Conservation (phyloP, 2,113 vertebrate species). For the Ochotona princeps region DNA sequence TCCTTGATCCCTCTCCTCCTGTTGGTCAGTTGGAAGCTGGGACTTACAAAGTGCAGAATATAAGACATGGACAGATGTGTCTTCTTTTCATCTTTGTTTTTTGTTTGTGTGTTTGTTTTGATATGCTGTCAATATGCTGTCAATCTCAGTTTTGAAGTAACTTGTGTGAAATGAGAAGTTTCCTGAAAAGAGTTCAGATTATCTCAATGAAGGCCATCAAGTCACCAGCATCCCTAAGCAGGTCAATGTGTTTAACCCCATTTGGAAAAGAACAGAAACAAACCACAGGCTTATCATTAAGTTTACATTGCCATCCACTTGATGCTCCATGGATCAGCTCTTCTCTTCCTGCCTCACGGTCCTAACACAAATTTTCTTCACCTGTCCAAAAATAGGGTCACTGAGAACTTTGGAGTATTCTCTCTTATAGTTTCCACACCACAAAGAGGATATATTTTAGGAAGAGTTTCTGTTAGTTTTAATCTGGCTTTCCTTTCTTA, state of each 20-base stretch:
- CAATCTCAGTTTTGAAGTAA: neutral
- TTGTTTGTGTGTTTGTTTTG: too few species aligned
- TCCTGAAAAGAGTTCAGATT: neutral
- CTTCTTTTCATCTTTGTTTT: neutral
- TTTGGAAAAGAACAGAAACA: neutral
- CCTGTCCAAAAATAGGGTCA: neutral
- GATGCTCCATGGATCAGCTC: neutral
- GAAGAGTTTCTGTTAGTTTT: too few species aligned
- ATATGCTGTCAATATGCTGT: too few species aligned
- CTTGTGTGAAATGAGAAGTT: neutral
- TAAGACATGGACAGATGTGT: neutral
- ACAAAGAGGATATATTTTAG: too few species aligned
- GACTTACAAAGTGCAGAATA: neutral
- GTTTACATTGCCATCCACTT: accelerated
- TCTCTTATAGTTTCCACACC: too few species aligned
- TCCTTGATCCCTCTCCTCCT: accelerated
- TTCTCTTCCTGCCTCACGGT: neutral
- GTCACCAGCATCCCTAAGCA: neutral
- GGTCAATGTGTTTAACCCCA: neutral
- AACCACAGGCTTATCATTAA: too few species aligned
- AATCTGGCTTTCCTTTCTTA: too few species aligned
- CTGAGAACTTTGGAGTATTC: too few species aligned
- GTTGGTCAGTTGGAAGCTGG: accelerated
- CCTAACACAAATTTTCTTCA: neutral
- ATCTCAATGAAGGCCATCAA: neutral